Conservation (phyloP, 2,113 vertebrate genomes). For the Macrotus californicus region DNA sequence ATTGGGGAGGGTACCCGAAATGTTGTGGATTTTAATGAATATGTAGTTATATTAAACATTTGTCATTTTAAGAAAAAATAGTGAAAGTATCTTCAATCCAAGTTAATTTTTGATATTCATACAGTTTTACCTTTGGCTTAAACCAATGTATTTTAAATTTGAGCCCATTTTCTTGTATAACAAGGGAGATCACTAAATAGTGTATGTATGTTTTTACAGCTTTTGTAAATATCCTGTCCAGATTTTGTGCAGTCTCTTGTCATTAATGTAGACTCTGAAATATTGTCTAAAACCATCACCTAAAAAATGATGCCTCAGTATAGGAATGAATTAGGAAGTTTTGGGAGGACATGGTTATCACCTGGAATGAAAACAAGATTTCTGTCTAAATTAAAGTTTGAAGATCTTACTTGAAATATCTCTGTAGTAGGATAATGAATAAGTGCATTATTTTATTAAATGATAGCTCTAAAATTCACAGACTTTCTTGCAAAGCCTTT, state of each 20-base stretch:
- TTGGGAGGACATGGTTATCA: background rate
- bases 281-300: background rate
- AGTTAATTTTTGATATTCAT: background rate
- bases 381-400: background rate
- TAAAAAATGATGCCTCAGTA: background rate
- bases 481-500: background rate
- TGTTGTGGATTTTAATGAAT: too few relatives aligned
- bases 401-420: background rate
- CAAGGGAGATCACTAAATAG: background rate
- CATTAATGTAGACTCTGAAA: background rate
- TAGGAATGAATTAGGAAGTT: background rate
- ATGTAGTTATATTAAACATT: background rate
- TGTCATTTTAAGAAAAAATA: background rate
- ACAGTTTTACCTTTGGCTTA: background rate
- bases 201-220: background rate
- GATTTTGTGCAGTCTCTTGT: background rate
- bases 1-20: too few relatives aligned
- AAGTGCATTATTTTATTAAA: slow-evolving; percentile 11
- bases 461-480: background rate
- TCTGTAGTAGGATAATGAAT: background rate
- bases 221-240: background rate
- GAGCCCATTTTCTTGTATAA: background rate
- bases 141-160: background rate
- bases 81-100: background rate
- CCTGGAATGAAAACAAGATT: background rate